A percentile compares a stretch with the other conserved stretches of the same genome.
Evolutionary conservation across 2,797 vertebrate genomes (phyloP).

Genomic region (Sebastes itinus): DNA sequence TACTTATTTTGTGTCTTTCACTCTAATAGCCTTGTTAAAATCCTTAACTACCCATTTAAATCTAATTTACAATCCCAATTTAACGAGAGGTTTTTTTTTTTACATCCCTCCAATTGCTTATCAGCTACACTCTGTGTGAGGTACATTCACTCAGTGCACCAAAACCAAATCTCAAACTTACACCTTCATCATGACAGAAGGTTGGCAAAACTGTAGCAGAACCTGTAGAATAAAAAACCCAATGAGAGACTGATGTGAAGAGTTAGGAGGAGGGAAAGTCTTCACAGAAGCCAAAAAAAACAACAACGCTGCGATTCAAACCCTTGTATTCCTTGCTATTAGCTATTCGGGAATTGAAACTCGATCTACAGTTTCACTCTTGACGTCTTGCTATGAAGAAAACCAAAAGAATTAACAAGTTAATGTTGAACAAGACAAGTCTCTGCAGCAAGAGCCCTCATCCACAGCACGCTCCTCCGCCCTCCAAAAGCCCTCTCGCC

Average conservation of each 20-base stretch:
- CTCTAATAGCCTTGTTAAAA: slow-evolving; percentile 40
- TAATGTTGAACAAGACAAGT: slow-evolving; percentile 34
- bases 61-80: slow-evolving; percentile 21
- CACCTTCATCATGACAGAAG: not conserved
- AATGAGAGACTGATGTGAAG: not conserved
- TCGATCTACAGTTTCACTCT: not conserved
- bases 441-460: slow-evolving; percentile 31
- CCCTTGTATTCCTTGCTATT: not conserved
- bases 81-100: slow-evolving; percentile 8
- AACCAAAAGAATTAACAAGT: not conserved
- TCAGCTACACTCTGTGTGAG: slow-evolving; percentile 7
- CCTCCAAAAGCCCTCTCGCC: not conserved
- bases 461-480: not conserved
- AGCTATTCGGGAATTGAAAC: slow-evolving; percentile 18
- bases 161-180: not conserved
- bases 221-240: not conserved
- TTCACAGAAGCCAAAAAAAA: not conserved
- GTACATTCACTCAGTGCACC: not conserved
- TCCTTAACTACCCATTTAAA: slow-evolving; percentile 42
- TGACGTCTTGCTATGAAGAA: not conserved
- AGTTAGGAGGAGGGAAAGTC: not conserved
- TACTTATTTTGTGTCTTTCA: not conserved
- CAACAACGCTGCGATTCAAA: not conserved
- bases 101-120: slow-evolving; percentile 21
- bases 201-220: slow-evolving; percentile 1